Base-by-base conservation (phyloP, 2,113 vertebrate genomes). In the Oreotrochilus melanogaster region DNA sequence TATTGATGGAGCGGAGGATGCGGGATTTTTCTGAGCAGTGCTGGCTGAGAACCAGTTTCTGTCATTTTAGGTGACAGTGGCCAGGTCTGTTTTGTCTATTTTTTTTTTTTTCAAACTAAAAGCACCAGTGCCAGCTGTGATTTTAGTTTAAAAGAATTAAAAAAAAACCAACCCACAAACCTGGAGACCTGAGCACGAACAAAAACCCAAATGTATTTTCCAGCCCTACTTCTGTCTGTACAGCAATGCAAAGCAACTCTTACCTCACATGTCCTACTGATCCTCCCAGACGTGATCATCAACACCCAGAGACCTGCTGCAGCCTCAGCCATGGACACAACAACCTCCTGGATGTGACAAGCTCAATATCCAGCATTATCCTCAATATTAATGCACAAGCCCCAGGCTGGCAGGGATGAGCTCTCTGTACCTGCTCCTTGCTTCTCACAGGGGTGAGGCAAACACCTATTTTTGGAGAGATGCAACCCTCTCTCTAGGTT, bases 251-350 rank as follows among this genome's bases (percentile, higher is more conserved):
- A 64, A 51, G 13, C 13, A 0, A 23, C 37, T 54, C 53, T 67
- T n/a, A 37, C 14, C 30, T 33, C 4, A 1, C 12, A 10, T 1
- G 1, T 22, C 83, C 37, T 35, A 8, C 6, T 1, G 2, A 9
- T 58, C 21, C 54, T 56, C 60, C 61, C 2, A 1, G 33, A 21
- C 45, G 72, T 18, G 67, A 43, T 14, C 66, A 30, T 27, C 66
- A 30, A 13, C 5, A 0, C 11, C n/a, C 84, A 0, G 3, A 33
- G 58, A 35, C 21, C 47, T 30, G 16, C 60, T 18, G 18, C 54
- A 61, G 18, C 53, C 66, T 56, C 15, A 0, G 3, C 35, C 3
- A 0, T 1, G 0, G 56, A 14, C 0, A 3, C 8, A 6, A 19
- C 19, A 18, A 33, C 56, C n/a, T 28, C 22, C 2, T 6, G n/a